These are phyloP conservation scores for Ricordea florida DNA, from an alignment of 92 coral and sea anemone species.

Conservation along the genomic window DNA sequence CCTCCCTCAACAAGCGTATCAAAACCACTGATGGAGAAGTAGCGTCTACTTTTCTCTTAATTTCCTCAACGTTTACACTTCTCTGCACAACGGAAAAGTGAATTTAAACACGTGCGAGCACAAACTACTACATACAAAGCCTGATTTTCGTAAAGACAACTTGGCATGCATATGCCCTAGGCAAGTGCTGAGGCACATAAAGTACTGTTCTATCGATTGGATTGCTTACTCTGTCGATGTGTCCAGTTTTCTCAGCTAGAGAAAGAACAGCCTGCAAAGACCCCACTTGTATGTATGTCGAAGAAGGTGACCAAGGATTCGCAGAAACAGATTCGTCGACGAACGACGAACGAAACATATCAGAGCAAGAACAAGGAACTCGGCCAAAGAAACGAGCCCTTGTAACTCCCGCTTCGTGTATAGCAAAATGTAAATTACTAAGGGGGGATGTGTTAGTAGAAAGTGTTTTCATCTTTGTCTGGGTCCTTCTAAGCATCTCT, in stretches of 20 bases:
- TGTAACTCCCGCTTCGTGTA: conserved; percentile 26
- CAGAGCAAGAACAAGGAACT: background rate
- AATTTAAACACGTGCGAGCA: too few relatives aligned
- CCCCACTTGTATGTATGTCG: conserved; percentile 83
- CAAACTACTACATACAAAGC: too few relatives aligned
- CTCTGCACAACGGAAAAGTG: background rate
- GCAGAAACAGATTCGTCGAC: conserved; percentile 19
- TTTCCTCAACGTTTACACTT: conserved; percentile 34
- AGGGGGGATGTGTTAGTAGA: background rate
- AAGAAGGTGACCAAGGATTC: conserved; percentile 96
- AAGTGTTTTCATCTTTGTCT: too few relatives aligned
- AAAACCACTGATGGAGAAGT: conserved; percentile 74
- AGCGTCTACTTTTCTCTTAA: conserved; percentile 26
- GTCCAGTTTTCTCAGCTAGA: conserved; percentile 84
- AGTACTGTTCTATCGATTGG: background rate
- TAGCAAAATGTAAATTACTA: background rate
- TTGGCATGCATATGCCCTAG: too few relatives aligned
- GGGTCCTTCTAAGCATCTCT: too few relatives aligned
- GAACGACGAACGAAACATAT: conserved; percentile 39
- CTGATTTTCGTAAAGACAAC: too few relatives aligned
- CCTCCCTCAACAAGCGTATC: conserved; percentile 71
- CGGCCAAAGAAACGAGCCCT: too few relatives aligned
- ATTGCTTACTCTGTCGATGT: conserved; percentile 64
- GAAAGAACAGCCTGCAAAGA: conserved; percentile 74
- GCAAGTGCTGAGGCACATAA: background rate